Evolutionary conservation across 2,797 vertebrate genomes (phyloP).

Genomic region (Prionace glauca): DNA sequence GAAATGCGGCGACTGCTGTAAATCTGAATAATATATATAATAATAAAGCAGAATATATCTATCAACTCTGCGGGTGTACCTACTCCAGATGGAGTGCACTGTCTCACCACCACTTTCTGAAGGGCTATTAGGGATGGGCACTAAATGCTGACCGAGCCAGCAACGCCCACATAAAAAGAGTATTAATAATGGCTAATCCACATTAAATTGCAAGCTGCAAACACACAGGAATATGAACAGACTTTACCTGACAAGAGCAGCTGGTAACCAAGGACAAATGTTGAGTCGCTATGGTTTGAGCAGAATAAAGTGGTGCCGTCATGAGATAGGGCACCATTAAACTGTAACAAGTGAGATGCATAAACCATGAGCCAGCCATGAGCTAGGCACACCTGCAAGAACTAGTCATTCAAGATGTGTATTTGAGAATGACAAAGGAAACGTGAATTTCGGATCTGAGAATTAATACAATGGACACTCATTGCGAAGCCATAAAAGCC

Average conservation of each 20-base stretch:
- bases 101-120: background rate
- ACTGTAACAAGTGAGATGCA: background rate
- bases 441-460: background rate
- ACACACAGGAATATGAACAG: background rate
- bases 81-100: background rate
- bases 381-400: background rate
- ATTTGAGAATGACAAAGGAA: background rate
- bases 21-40: background rate
- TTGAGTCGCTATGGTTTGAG: background rate
- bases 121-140: background rate
- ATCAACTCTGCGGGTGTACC: background rate
- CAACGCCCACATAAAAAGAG: background rate
- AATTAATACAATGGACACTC: background rate
- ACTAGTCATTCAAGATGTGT: background rate
- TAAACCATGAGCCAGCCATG: background rate
- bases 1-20: background rate
- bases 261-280: background rate
- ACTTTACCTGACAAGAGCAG: background rate
- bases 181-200: background rate
- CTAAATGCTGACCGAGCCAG: background rate
- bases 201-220: background rate
- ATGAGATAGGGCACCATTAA: too few relatives aligned
- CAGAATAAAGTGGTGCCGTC: background rate
- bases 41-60: background rate
- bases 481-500: too few relatives aligned